phyloP scores from a whole-genome alignment of 2,888 invertebrate genomes.

The Torymus tubicola region DNA sequence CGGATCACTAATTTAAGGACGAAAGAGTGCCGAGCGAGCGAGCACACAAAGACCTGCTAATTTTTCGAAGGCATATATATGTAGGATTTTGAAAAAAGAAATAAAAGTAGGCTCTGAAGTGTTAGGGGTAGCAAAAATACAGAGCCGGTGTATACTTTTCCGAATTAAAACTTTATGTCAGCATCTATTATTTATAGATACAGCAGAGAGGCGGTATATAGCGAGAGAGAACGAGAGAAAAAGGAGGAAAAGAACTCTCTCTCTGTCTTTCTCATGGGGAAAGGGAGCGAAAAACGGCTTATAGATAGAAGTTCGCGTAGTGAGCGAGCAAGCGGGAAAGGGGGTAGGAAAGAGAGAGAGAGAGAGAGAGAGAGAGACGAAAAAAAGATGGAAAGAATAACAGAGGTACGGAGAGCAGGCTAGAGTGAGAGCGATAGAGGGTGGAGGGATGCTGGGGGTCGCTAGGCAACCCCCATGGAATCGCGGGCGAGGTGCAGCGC shows the following conservation, averaged over 20 bases:
- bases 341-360: constrained; percentile 34
- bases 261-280: neutral
- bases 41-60: too few species aligned
- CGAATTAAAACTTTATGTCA: constrained; percentile 28
- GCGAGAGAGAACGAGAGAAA: constrained; percentile 7
- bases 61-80: too few species aligned
- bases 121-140: too few species aligned
- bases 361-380: constrained; percentile 38
- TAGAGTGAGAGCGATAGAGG: constrained; percentile 9
- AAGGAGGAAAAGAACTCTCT: neutral
- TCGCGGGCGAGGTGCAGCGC: constrained; percentile 45
- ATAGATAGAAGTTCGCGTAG: neutral
- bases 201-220: neutral
- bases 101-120: too few species aligned
- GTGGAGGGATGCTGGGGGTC: constrained; percentile 60
- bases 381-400: constrained; percentile 51
- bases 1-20: too few species aligned
- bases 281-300: constrained; percentile 16
- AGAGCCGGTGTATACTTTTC: constrained; percentile 6
- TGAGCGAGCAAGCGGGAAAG: neutral
- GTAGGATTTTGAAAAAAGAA: too few species aligned
- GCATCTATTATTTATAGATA: constrained; percentile 31
- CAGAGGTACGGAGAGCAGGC: constrained; percentile 12
- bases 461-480: constrained; percentile 72
- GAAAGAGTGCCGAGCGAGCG: too few species aligned